Evolutionary conservation across 92 coral and sea anemone species (phyloP).

Genomic region (Galaxea fascicularis): DNA sequence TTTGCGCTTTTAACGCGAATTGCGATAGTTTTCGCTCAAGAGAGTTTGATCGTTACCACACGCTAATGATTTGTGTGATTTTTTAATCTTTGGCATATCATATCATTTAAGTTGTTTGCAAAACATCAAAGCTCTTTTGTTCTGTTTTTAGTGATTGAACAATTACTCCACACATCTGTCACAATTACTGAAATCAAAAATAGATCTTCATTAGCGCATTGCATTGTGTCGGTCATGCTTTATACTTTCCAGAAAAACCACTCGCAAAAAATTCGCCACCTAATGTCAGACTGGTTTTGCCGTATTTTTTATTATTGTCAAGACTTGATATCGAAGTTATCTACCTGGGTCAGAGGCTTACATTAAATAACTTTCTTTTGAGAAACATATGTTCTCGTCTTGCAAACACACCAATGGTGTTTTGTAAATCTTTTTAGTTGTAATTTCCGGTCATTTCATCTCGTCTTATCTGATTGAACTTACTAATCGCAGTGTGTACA

Average conservation of each 20-base stretch:
- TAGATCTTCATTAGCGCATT: slow-evolving; percentile 7
- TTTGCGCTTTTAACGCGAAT: background rate
- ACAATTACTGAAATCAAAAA: slow-evolving; percentile 34
- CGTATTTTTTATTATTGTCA: background rate
- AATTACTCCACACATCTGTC: slow-evolving; percentile 28
- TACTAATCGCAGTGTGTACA: background rate
- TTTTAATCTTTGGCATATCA: background rate
- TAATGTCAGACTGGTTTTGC: background rate
- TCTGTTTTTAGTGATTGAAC: background rate
- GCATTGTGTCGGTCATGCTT: slow-evolving; percentile 32
- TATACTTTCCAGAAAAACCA: slow-evolving; percentile 38
- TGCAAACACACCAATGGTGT: slow-evolving; percentile 18
- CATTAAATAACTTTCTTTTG: background rate
- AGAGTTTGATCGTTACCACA: background rate
- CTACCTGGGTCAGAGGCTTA: background rate
- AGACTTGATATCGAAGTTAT: background rate
- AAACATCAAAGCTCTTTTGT: slow-evolving; percentile 39
- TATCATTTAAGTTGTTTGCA: background rate
- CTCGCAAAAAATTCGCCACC: background rate
- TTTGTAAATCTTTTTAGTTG: slow-evolving; percentile 6
- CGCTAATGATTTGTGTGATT: background rate
- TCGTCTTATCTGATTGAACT: slow-evolving; percentile 24
- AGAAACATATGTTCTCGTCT: slow-evolving; percentile 9
- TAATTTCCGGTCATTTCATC: slow-evolving; percentile 33
- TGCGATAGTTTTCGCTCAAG: background rate